Percentiles rank a stretch among this genome's conserved stretches.
Conservation (phyloP, 1,140 invertebrate genomes). For the Tenebrio molitor region DNA sequence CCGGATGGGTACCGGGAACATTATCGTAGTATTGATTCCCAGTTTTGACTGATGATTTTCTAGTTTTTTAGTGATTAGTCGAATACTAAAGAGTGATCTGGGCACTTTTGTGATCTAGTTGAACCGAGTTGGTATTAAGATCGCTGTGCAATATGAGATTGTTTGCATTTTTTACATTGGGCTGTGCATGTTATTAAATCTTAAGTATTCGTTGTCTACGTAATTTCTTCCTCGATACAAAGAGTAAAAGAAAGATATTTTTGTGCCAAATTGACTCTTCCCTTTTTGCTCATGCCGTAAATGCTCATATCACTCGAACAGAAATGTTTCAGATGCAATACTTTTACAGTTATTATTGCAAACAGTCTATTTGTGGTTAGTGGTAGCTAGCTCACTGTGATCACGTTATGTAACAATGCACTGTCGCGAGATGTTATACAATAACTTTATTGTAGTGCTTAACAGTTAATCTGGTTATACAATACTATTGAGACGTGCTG, state of each 20-base stretch:
- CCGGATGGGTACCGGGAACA: not conserved
- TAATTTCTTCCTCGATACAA: slow-evolving; percentile 43
- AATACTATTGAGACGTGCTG: slow-evolving; percentile 14
- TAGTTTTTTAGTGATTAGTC: slow-evolving; percentile 18
- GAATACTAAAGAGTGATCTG: slow-evolving; percentile 58
- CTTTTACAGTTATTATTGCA: slow-evolving; percentile 42
- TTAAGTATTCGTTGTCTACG: slow-evolving; percentile 53
- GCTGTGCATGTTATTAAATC: slow-evolving; percentile 58
- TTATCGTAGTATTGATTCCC: not conserved
- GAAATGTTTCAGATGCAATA: slow-evolving; percentile 48
- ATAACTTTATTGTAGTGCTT: slow-evolving; percentile 44
- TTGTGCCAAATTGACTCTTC: slow-evolving; percentile 61
- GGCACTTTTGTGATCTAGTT: slow-evolving; percentile 57
- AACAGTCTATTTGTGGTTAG: slow-evolving; percentile 55
- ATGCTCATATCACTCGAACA: slow-evolving; percentile 62
- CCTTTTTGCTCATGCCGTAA: slow-evolving; percentile 50
- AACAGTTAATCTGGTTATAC: slow-evolving; percentile 14
- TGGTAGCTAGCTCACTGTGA: slow-evolving; percentile 59
- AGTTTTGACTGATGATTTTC: slow-evolving; percentile 9
- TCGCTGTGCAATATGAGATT: slow-evolving; percentile 52
- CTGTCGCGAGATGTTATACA: slow-evolving; percentile 50
- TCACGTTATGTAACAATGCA: slow-evolving; percentile 51
- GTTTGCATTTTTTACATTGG: slow-evolving; percentile 57
- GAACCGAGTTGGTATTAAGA: slow-evolving; percentile 47
- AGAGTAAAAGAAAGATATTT: slow-evolving; percentile 48